These are phyloP conservation scores for Caloenas nicobarica DNA, from an alignment of 2,113 vertebrate species.

Conservation along the genomic window DNA sequence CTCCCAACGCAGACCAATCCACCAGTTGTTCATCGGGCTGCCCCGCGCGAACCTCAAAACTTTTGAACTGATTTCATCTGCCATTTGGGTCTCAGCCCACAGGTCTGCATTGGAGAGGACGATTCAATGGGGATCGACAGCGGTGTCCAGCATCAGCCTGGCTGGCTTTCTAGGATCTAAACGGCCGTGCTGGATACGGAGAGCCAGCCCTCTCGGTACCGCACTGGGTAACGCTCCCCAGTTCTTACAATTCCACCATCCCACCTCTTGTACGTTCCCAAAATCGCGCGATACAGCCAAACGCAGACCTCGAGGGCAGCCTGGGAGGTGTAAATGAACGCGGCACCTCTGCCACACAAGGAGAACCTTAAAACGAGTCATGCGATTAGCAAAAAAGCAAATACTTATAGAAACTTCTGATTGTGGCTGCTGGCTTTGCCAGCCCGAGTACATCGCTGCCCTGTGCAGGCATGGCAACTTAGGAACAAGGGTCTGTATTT, in stretches of 20 bases:
- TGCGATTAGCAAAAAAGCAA: neutral
- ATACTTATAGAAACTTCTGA: neutral
- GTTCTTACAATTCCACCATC: neutral
- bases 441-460: fast-evolving
- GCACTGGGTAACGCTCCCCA: fast-evolving
- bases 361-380: neutral
- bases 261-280: neutral
- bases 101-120: neutral
- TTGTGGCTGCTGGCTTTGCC: neutral
- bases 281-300: neutral
- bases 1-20: neutral
- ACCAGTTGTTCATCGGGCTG: neutral
- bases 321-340: neutral
- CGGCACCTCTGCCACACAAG: neutral
- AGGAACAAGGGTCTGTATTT: neutral
- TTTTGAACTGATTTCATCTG: neutral
- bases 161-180: neutral
- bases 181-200: neutral
- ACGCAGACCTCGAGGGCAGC: neutral
- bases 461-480: slow-evolving; percentile 6
- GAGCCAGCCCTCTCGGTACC: neutral
- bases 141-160: neutral
- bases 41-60: fast-evolving
- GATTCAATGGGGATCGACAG: neutral
- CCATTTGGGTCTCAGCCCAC: neutral